These are phyloP conservation scores for Eretmochelys imbricata DNA, from an alignment of 2,113 vertebrate genomes.

Conservation along the genomic window DNA sequence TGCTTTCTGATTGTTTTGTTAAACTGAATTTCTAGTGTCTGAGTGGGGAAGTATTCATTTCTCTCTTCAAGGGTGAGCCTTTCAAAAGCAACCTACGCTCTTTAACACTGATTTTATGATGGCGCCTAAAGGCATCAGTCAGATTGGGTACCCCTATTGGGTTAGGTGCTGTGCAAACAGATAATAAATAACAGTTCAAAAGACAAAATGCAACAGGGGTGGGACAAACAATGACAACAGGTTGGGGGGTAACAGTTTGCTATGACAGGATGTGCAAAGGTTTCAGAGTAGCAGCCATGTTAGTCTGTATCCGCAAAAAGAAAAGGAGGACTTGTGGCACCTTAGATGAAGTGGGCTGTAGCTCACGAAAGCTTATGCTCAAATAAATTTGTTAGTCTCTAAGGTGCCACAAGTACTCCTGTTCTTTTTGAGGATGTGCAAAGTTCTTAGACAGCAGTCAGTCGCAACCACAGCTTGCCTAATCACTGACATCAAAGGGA, in stretches of 20 bases:
- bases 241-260: background rate
- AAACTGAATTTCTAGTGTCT: background rate
- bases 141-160: too few species aligned
- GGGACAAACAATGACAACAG: background rate
- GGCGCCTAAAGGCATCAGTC: background rate
- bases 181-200: background rate
- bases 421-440: too few species aligned
- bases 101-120: background rate
- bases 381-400: too few species aligned
- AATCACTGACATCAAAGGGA: background rate
- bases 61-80: accelerated
- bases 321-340: too few species aligned
- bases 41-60: background rate
- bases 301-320: too few species aligned
- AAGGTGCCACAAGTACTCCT: too few species aligned
- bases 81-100: background rate
- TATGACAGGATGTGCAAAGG: too few species aligned
- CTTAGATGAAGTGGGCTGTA: too few species aligned
- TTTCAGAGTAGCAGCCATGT: too few species aligned
- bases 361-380: too few species aligned
- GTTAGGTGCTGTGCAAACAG: too few species aligned
- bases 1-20: background rate
- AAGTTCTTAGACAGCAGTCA: background rate
- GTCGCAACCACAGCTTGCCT: accelerated
- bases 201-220: background rate